phyloP scores from a whole-genome alignment of 2,113 vertebrate genomes.

The Pycnonotus jocosus region DNA sequence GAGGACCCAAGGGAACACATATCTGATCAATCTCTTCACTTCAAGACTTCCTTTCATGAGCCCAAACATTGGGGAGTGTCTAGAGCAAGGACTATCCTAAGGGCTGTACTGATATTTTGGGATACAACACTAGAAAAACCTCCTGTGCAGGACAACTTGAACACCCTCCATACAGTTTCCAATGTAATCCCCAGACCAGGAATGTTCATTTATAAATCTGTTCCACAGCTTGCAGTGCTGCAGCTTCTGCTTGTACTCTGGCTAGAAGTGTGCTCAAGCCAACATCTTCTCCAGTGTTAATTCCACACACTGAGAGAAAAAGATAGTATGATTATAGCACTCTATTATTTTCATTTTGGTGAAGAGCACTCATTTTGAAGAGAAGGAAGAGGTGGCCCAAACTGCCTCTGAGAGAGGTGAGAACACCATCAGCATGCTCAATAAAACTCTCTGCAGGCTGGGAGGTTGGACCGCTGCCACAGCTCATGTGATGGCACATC shows the following conservation, averaged over 20 bases:
- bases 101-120: not conserved
- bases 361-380: not conserved
- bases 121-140: not conserved
- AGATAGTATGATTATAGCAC: not conserved
- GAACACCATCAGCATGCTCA: not conserved
- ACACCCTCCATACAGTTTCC: not conserved
- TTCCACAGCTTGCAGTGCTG: not conserved
- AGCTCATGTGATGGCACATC: not conserved
- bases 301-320: not conserved
- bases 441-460: not conserved
- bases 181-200: not conserved
- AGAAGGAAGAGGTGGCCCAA: not conserved
- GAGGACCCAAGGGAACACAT: not conserved
- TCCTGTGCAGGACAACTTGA: not conserved
- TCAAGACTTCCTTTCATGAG: not conserved
- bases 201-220: not conserved
- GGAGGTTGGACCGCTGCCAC: not conserved
- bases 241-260: not conserved
- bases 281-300: not conserved
- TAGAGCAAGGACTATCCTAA: not conserved
- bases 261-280: not conserved
- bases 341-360: not conserved
- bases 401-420: not conserved
- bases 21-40: not conserved
- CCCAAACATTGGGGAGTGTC: accelerated